phyloP scores from a whole-genome alignment of 2,888 invertebrate genomes.

The Harpalus rubripes region DNA sequence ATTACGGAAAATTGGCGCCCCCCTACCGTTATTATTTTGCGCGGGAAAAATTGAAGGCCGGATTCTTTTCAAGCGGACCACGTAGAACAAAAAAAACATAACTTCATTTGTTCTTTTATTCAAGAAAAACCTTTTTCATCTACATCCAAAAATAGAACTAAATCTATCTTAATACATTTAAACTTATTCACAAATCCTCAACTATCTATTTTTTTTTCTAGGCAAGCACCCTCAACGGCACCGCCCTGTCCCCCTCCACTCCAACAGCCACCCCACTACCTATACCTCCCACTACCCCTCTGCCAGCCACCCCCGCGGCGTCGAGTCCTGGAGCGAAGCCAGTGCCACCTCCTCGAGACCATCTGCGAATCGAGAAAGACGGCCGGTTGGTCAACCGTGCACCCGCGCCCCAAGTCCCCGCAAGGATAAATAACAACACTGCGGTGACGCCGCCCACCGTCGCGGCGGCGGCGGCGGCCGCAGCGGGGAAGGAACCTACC shows the following conservation, averaged over 20 bases:
- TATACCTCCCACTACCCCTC: not conserved
- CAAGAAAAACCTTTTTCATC: no score
- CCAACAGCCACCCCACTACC: slow-evolving; percentile 73
- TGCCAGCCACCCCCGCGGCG: slow-evolving; percentile 51
- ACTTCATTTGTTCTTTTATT: no score
- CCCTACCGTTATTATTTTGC: no score
- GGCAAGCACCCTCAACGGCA: slow-evolving; percentile 74
- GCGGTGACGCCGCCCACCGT: slow-evolving; percentile 68
- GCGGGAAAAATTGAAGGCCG: no score
- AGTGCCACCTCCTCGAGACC: slow-evolving; percentile 83
- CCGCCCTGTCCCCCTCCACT: slow-evolving; percentile 73
- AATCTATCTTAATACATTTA: no score
- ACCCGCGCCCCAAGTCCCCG: slow-evolving; percentile 84
- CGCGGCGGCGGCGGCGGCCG: slow-evolving; percentile 74
- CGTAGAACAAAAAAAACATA: no score
- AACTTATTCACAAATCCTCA: no score
- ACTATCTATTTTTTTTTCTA: not conserved
- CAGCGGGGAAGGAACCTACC: slow-evolving; percentile 83
- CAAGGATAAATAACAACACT: slow-evolving; percentile 80
- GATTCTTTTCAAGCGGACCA: no score
- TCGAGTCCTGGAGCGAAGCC: slow-evolving; percentile 77
- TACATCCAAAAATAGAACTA: no score
- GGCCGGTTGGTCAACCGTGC: slow-evolving; percentile 83
- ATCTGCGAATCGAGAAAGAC: slow-evolving; percentile 82
- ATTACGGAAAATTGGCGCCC: no score